A percentile compares a stretch with the other conserved stretches of the same genome.
Evolutionary conservation across 2,888 invertebrate genomes (phyloP).

Genomic region (Chrysodeixis includens): DNA sequence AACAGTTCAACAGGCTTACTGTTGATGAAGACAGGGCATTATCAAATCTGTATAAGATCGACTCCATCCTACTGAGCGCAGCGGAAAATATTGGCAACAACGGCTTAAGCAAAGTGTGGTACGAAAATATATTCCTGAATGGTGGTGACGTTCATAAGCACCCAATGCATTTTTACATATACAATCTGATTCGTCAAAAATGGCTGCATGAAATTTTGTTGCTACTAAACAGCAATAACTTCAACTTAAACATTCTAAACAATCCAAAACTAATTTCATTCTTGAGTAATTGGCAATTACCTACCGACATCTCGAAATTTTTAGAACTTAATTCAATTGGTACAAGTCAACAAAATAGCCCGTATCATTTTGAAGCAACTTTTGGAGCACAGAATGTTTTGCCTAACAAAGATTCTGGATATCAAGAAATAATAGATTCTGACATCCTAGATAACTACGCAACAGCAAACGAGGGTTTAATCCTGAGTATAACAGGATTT

Average conservation of each 20-base stretch:
- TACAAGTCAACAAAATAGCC: neutral
- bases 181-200: constrained; percentile 36
- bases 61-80: constrained; percentile 13
- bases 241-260: constrained; percentile 23
- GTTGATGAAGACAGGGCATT: constrained; percentile 14
- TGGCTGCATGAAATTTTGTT: constrained; percentile 53
- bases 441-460: constrained; percentile 6
- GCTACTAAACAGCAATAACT: constrained; percentile 27
- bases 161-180: constrained; percentile 28
- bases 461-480: neutral
- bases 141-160: neutral
- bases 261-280: constrained; percentile 16
- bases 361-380: neutral
- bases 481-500: constrained; percentile 14
- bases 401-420: neutral
- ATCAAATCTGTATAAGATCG: constrained; percentile 21
- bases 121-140: constrained; percentile 34
- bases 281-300: constrained; percentile 35
- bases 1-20: neutral
- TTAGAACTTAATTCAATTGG: constrained; percentile 9
- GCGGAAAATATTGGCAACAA: constrained; percentile 16
- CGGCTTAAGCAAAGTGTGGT: constrained; percentile 22
- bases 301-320: constrained; percentile 10
- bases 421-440: neutral
- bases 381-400: neutral